These are phyloP conservation scores for Psylliodes chrysocephalus DNA, from an alignment of 2,888 invertebrate species.

Conservation along the genomic window DNA sequence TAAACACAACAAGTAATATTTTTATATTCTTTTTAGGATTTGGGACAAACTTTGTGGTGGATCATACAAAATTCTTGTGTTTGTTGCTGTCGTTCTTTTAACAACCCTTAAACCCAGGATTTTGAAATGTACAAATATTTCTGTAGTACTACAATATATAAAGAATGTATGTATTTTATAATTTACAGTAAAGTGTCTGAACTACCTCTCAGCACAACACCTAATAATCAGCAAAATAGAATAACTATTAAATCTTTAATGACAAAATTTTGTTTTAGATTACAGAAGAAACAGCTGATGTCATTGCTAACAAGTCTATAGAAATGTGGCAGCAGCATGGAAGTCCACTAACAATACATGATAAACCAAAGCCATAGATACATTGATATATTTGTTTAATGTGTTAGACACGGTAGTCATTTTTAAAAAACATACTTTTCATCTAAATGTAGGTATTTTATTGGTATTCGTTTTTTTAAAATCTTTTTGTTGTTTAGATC, in stretches of 20 bases:
- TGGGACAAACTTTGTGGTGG: slow-evolving; percentile 92
- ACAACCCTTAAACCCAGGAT: slow-evolving; percentile 76
- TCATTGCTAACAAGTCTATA: slow-evolving; percentile 86
- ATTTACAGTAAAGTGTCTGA: too few relatives aligned
- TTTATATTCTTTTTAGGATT: slow-evolving; percentile 72
- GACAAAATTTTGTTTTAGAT: slow-evolving; percentile 67
- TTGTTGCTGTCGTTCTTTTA: slow-evolving; percentile 79
- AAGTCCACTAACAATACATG: slow-evolving; percentile 65
- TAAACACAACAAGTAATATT: too few relatives aligned
- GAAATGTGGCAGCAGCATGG: slow-evolving; percentile 88
- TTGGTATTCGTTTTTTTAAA: too few relatives aligned
- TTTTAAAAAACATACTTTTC: too few relatives aligned
- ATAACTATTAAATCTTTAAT: too few relatives aligned
- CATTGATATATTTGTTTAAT: too few relatives aligned
- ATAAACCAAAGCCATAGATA: slow-evolving; percentile 58
- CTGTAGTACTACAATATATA: slow-evolving; percentile 73
- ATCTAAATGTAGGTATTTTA: too few relatives aligned
- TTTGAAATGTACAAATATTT: slow-evolving; percentile 70
- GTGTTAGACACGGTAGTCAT: too few relatives aligned
- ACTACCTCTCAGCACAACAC: too few relatives aligned
- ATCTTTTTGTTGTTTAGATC: too few relatives aligned
- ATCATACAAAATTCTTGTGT: slow-evolving; percentile 83
- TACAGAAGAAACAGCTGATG: slow-evolving; percentile 82
- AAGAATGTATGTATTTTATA: slow-evolving; percentile 68
- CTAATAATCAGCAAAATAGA: too few relatives aligned